Conservation (phyloP, 2,113 vertebrate genomes). For the Aplodontia rufa region DNA sequence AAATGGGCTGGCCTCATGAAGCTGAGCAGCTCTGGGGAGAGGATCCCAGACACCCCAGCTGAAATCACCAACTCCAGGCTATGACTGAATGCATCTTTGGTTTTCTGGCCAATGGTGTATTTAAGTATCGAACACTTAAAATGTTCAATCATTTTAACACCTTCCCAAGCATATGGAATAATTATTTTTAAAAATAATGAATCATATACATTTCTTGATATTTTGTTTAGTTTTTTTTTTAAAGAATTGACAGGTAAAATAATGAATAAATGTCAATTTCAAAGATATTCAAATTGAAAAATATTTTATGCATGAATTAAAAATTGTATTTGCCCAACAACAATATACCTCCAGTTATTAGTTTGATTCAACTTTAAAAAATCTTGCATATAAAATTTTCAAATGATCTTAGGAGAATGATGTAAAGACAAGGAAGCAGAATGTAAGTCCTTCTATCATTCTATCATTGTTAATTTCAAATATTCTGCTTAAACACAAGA, state of each 20-base stretch:
- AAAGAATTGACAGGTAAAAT: slow-evolving; percentile 32
- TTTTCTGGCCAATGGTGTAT: neutral
- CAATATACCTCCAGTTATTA: slow-evolving; percentile 29
- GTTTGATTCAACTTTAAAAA: neutral
- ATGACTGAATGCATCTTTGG: neutral
- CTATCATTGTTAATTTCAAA: slow-evolving; percentile 15
- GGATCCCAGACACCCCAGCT: neutral
- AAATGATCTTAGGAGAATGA: neutral
- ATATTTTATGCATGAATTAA: slow-evolving; percentile 3
- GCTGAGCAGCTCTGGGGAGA: neutral
- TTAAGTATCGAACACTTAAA: neutral
- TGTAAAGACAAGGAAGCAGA: neutral
- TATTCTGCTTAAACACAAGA: neutral
- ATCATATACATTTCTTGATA: neutral
- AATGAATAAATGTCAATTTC: slow-evolving; percentile 28
- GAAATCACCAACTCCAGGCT: neutral
- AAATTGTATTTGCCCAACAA: neutral
- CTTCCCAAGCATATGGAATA: neutral
- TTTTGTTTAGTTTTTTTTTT: slow-evolving; percentile 12
- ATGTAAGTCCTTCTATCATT: neutral
- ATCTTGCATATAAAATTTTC: neutral
- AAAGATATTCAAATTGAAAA: neutral
- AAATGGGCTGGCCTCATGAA: neutral
- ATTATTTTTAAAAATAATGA: neutral
- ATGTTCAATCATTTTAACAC: neutral